Evolutionary conservation across 2,797 vertebrate genomes (phyloP).

Genomic region (Chelidonichthys spinosus): DNA sequence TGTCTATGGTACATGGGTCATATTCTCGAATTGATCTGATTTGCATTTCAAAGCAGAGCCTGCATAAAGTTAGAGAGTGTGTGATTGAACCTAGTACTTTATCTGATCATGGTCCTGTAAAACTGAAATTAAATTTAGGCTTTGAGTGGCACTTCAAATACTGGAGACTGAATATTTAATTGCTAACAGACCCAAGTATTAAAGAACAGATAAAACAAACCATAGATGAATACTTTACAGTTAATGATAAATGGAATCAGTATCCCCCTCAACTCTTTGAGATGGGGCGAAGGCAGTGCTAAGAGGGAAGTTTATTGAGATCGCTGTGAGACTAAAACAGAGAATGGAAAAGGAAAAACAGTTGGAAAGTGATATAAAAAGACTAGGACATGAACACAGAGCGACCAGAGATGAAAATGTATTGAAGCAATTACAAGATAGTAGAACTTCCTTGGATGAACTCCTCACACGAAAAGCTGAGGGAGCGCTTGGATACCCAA

Average conservation of each 20-base stretch:
- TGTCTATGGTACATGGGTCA: background rate
- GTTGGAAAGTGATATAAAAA: constrained; percentile 1
- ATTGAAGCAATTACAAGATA: background rate
- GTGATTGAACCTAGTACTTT: background rate
- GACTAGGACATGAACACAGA: background rate
- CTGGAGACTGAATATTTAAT: background rate
- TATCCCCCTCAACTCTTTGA: too few relatives aligned
- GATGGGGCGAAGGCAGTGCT: too few relatives aligned
- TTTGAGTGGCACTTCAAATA: background rate
- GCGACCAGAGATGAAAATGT: background rate
- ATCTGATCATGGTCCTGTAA: background rate
- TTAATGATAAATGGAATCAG: too few relatives aligned
- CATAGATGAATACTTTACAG: too few relatives aligned
- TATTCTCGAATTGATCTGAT: background rate
- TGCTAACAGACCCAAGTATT: too few relatives aligned
- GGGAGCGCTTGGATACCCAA: too few relatives aligned
- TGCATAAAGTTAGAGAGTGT: background rate
- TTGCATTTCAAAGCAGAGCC: background rate
- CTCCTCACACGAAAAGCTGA: too few relatives aligned
- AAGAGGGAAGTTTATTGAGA: too few relatives aligned
- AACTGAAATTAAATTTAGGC: background rate
- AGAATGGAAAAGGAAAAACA: background rate
- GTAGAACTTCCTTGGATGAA: background rate
- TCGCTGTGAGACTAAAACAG: background rate
- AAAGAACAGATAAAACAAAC: too few relatives aligned